A percentile compares a stretch with the other conserved stretches of the same genome.
Evolutionary conservation across 2,113 vertebrate genomes (phyloP).

Genomic region (Otolemur garnettii): DNA sequence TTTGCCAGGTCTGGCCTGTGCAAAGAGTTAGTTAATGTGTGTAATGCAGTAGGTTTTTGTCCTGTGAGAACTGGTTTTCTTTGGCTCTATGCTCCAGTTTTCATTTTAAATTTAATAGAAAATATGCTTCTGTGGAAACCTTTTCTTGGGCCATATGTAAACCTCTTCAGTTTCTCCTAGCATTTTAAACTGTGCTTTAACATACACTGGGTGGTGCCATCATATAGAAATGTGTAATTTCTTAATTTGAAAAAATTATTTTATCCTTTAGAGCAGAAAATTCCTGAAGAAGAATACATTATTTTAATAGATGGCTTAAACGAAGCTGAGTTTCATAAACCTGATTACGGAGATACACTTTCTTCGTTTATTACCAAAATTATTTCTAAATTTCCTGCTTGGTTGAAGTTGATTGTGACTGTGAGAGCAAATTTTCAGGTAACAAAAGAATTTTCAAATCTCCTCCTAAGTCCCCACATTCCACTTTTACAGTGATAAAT

Average conservation of each 20-base stretch:
- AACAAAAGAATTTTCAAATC: constrained; percentile 76
- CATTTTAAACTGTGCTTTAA: constrained; percentile 65
- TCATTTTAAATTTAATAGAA: constrained; percentile 77
- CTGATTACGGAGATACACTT: constrained; percentile 98
- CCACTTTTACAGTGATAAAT: not conserved
- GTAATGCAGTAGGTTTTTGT: constrained; percentile 56
- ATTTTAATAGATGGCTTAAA: constrained; percentile 98
- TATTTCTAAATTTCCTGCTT: constrained; percentile 94
- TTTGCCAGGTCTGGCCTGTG: not conserved
- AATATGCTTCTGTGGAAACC: constrained; percentile 65
- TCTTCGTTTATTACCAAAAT: constrained; percentile 96
- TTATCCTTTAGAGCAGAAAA: constrained; percentile 92
- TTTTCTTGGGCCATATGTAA: constrained; percentile 75
- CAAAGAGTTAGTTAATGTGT: constrained; percentile 1
- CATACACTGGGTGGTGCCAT: constrained; percentile 47
- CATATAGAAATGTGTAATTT: constrained; percentile 59
- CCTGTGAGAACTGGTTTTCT: constrained; percentile 66
- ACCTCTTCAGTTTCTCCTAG: constrained; percentile 70
- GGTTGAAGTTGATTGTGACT: constrained; percentile 98
- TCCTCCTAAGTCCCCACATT: not conserved
- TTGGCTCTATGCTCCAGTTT: constrained; percentile 70
- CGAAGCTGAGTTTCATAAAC: constrained; percentile 99
- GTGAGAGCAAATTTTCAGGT: constrained; percentile 96
- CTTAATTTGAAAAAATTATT: constrained; percentile 71
- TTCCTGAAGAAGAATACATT: constrained; percentile 96